A percentile compares a stretch with the other conserved stretches of the same genome.
These are phyloP conservation scores for Timema podura DNA, from an alignment of 2,888 invertebrate genomes.

Conservation along the genomic window DNA sequence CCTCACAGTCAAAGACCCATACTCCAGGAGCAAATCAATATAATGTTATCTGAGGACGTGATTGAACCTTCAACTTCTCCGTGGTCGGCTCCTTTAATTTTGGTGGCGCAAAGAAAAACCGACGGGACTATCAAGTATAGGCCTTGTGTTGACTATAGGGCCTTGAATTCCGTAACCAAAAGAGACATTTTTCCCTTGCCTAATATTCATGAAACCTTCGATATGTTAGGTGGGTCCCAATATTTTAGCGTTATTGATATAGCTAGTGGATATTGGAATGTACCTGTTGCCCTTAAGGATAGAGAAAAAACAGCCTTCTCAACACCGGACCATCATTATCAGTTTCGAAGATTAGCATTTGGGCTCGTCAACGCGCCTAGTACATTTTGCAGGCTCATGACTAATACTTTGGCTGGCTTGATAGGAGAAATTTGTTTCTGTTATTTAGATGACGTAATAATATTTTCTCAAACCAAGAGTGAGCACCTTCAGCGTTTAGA, in stretches of 20 bases:
- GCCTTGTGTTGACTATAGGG: slow-evolving; percentile 31
- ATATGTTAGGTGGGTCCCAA: background rate
- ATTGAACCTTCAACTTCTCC: slow-evolving; percentile 26
- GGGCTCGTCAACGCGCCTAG: background rate
- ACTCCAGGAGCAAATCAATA: background rate
- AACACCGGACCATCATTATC: slow-evolving; percentile 21
- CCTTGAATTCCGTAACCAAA: slow-evolving; percentile 30
- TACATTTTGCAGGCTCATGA: background rate
- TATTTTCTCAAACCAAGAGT: slow-evolving; percentile 2
- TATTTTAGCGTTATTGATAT: background rate
- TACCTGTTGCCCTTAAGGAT: slow-evolving; percentile 28
- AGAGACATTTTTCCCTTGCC: slow-evolving; percentile 31
- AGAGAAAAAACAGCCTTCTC: slow-evolving; percentile 33
- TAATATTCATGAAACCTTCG: background rate
- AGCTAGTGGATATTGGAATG: slow-evolving; percentile 31
- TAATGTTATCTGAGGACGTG: background rate
- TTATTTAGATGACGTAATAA: background rate
- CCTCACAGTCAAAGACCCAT: background rate
- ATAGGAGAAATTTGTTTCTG: background rate
- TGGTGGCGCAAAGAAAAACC: slow-evolving; percentile 26
- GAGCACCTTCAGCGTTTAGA: slow-evolving; percentile 29
- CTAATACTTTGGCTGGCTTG: background rate
- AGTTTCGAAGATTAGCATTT: background rate
- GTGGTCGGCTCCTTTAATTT: slow-evolving; percentile 22
- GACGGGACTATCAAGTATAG: slow-evolving; percentile 28